phyloP scores from a whole-genome alignment of 2,888 invertebrate species.

The Caenorhabditis sinica region DNA sequence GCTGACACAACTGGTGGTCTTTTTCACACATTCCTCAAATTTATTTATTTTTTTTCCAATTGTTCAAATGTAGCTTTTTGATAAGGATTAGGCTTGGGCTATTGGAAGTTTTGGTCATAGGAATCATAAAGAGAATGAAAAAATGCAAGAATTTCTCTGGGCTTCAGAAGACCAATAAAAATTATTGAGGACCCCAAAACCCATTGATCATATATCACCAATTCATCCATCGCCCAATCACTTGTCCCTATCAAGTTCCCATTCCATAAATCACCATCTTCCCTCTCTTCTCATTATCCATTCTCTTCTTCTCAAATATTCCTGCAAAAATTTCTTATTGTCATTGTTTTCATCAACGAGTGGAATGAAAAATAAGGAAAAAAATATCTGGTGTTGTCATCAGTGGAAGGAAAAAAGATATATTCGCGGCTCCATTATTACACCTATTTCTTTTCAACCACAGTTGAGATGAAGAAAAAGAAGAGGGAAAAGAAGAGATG shows the following conservation, averaged over 20 bases:
- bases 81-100: no score
- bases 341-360: not conserved
- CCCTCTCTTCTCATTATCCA: conserved; percentile 1
- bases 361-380: conserved; percentile 1
- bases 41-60: not conserved
- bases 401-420: conserved; percentile 16
- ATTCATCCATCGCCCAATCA: not conserved
- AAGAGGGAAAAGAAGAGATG: conserved; percentile 15
- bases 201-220: not conserved
- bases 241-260: not conserved
- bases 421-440: conserved; percentile 47
- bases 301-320: conserved; percentile 19
- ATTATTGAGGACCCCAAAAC: no score
- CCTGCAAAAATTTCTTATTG: conserved; percentile 6
- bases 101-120: not conserved
- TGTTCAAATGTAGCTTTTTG: not conserved
- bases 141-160: no score
- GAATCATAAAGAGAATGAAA: not conserved
- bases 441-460: conserved; percentile 31
- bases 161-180: no score
- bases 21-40: not conserved
- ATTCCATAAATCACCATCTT: conserved; percentile 11
- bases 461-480: conserved; percentile 7
- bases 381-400: conserved; percentile 17
- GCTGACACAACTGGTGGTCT: not conserved